Conservation (phyloP, 2,797 vertebrate genomes). For the Acrossocheilus fasciatus region DNA sequence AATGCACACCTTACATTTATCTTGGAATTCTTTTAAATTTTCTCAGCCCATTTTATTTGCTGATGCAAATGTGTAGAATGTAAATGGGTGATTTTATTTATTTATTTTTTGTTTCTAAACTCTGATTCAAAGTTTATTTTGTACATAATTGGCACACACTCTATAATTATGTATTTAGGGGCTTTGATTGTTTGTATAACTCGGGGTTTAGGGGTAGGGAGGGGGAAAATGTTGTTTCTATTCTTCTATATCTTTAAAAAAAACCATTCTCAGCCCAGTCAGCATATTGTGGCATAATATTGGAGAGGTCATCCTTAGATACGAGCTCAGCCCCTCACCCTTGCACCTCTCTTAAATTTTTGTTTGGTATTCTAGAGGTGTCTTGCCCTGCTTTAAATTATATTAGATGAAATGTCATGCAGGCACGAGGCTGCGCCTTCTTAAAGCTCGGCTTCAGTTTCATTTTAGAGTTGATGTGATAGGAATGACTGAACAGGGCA, state of each 20-base stretch:
- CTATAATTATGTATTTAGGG: too few species aligned
- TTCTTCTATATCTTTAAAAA: background rate
- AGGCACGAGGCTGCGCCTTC: background rate
- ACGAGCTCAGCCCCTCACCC: slow-evolving; percentile 8
- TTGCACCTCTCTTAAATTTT: slow-evolving; percentile 9
- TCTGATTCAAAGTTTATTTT: too few species aligned
- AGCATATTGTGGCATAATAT: background rate
- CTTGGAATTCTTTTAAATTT: background rate
- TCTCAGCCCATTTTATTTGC: too few species aligned
- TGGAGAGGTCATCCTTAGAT: slow-evolving; percentile 10
- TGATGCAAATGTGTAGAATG: too few species aligned
- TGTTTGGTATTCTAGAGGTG: slow-evolving; percentile 32
- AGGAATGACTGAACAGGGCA: slow-evolving; percentile 4
- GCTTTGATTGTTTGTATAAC: background rate
- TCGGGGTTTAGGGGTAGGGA: background rate
- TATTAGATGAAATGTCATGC: slow-evolving; percentile 47
- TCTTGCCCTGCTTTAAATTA: slow-evolving; percentile 47
- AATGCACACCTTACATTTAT: background rate
- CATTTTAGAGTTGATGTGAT: slow-evolving; percentile 49
- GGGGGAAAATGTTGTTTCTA: background rate
- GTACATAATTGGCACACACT: too few species aligned
- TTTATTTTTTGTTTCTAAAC: too few species aligned
- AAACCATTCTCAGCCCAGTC: background rate
- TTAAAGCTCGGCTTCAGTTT: slow-evolving; percentile 35
- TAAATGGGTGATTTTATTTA: too few species aligned